Base-by-base conservation (phyloP, 2,888 invertebrate species). In the Myathropa florea region DNA sequence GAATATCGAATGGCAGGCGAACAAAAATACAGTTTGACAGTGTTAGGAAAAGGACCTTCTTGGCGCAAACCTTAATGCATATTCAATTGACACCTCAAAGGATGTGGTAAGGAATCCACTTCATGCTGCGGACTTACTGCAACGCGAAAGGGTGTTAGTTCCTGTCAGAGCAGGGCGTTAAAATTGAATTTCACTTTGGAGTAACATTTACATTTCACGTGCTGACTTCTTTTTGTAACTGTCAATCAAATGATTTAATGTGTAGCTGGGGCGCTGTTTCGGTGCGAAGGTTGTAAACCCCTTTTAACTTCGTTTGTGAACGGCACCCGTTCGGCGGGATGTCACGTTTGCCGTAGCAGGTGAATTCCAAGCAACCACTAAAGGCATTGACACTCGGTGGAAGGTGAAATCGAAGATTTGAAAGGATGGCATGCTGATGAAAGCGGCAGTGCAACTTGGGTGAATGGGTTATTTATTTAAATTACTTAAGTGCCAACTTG, bases 31-130 rank as follows among this genome's bases (percentile, higher is more conserved):
- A 68, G 75, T 76, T 53, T 65, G 76, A 61, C 67, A 67, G 53
- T 28, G 57, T 76, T 82, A 30, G 57, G 59, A 30, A 33, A 36
- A 39, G 59, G 63, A 64, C 14, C 60, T 53, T 23, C 60, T 68
- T 61, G 30, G 67, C 46, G 57, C 39, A 24, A 81, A 72, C 71
- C 76, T 80, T 76, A 84, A 84, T 84, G 84, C 84, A 84, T 84
- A 84, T 84, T 81, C 76, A 84, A 84, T 84, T 84, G 84, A 84
- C 84, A 81, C 81, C 76, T 81, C 84, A 84, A 84, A 84, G 71
- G 33, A 80, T 39, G 64, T 60, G 39, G 21, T 23, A 36, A 73
- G 78, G 18, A 73, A 26, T 63, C 59, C 28, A 78, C 60, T 28
- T 30, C 53, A 24, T 30, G 60, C 24, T 21, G 28, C 59, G 57